Evolutionary conservation across 1,140 invertebrate genomes (phyloP).

Genomic region (Zaprionus vittiger): DNA sequence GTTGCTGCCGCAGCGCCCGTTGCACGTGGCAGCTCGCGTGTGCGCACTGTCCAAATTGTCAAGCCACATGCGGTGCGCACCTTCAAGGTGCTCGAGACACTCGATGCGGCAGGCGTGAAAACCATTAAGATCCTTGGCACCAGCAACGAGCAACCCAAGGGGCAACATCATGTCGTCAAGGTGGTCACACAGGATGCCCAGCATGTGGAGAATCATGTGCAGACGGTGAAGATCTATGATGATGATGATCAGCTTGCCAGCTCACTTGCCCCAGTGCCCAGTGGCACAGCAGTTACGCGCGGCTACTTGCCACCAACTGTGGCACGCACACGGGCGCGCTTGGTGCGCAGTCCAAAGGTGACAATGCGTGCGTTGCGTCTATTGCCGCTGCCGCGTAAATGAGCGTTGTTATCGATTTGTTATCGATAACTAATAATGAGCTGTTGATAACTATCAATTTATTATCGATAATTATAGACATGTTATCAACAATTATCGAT

Average conservation of each 20-base stretch:
- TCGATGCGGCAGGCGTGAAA: conserved; percentile 69
- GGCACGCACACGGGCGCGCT: conserved; percentile 55
- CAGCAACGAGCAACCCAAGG: conserved; percentile 65
- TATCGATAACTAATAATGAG: neutral
- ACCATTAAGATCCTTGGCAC: conserved; percentile 75
- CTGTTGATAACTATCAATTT: neutral
- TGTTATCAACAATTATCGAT: neutral
- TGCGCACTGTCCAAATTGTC: conserved; percentile 76
- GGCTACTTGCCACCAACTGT: conserved; percentile 55
- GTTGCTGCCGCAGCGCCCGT: conserved; percentile 48
- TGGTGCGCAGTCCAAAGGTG: conserved; percentile 40
- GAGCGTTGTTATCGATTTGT: neutral
- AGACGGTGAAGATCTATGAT: conserved; percentile 75
- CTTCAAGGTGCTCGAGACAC: conserved; percentile 68
- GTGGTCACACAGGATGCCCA: conserved; percentile 66
- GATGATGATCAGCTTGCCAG: conserved; percentile 47
- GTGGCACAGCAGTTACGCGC: neutral
- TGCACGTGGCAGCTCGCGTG: conserved; percentile 53
- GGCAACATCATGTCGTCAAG: conserved; percentile 68
- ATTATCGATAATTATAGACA: neutral
- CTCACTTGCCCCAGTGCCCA: neutral
- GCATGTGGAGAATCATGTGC: conserved; percentile 66
- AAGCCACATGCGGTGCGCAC: conserved; percentile 64
- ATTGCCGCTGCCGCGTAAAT: conserved; percentile 51
- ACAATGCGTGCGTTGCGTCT: conserved; percentile 50